Evolutionary conservation across 2,888 invertebrate genomes (phyloP).

Genomic region (Tinea trinotella): DNA sequence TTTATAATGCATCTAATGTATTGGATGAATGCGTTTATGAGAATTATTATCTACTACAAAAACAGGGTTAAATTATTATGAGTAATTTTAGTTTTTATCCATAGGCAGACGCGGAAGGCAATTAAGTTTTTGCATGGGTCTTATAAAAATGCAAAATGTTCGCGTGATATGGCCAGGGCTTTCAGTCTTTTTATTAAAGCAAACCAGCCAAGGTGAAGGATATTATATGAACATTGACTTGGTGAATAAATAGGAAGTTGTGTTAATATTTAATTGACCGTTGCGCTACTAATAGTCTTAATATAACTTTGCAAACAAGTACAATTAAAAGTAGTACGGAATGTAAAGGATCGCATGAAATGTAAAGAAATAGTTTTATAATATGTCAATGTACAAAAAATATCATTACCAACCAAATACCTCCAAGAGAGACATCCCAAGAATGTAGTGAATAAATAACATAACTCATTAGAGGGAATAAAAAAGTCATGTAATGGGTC

Average conservation of each 20-base stretch:
- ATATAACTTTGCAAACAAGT: too few relatives aligned
- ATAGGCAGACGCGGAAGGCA: conserved; percentile 5
- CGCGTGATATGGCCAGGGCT: conserved; percentile 20
- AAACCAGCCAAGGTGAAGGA: conserved; percentile 32
- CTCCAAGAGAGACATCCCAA: background rate
- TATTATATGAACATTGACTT: conserved; percentile 15
- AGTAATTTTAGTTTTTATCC: background rate
- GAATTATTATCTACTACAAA: background rate
- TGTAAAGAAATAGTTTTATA: background rate
- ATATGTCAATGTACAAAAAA: background rate
- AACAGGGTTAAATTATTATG: background rate
- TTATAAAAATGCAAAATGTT: conserved; percentile 15
- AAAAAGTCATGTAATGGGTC: conserved; percentile 18
- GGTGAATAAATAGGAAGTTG: background rate
- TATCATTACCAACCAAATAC: background rate
- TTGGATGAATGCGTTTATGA: background rate
- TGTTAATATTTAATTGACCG: conserved; percentile 3
- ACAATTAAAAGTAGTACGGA: too few relatives aligned
- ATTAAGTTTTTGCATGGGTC: conserved; percentile 7
- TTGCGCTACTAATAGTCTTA: background rate
- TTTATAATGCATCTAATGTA: background rate
- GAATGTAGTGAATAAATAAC: conserved; percentile 52
- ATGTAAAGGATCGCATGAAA: too few relatives aligned
- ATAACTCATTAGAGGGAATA: conserved; percentile 35
- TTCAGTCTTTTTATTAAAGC: conserved; percentile 28